A percentile compares a stretch with the other conserved stretches of the same genome.
Conservation (phyloP, 2,797 vertebrate genomes). For the Iguana delicatissima region DNA sequence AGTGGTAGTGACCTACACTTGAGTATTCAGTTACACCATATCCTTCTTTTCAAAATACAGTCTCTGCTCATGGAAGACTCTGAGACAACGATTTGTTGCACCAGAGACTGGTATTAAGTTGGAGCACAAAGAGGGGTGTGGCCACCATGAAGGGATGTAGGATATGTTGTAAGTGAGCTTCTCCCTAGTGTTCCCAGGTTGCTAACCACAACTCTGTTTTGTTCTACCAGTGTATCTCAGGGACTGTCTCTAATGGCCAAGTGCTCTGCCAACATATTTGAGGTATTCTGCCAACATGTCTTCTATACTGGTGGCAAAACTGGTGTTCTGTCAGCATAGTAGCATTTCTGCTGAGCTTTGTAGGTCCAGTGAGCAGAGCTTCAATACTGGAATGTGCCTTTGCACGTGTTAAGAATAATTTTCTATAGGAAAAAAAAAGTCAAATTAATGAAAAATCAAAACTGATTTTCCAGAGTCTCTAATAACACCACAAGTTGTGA, state of each 20-base stretch:
- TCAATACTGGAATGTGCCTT: background rate
- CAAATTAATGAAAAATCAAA: background rate
- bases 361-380: background rate
- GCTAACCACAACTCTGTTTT: background rate
- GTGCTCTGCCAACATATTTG: background rate
- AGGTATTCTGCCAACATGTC: too few species aligned
- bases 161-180: background rate
- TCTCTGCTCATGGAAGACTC: background rate
- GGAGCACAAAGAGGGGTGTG: background rate
- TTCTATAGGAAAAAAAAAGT: background rate
- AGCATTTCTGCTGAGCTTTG: background rate
- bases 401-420: background rate
- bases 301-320: background rate
- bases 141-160: background rate
- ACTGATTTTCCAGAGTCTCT: background rate
- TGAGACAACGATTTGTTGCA: background rate
- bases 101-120: background rate
- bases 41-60: background rate
- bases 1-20: background rate
- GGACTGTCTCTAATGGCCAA: background rate
- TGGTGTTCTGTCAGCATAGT: background rate
- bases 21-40: background rate
- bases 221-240: background rate
- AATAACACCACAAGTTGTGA: background rate
- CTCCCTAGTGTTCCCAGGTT: background rate